Base-by-base conservation (phyloP, 1,140 invertebrate genomes). In the Diorhabda elongata region DNA sequence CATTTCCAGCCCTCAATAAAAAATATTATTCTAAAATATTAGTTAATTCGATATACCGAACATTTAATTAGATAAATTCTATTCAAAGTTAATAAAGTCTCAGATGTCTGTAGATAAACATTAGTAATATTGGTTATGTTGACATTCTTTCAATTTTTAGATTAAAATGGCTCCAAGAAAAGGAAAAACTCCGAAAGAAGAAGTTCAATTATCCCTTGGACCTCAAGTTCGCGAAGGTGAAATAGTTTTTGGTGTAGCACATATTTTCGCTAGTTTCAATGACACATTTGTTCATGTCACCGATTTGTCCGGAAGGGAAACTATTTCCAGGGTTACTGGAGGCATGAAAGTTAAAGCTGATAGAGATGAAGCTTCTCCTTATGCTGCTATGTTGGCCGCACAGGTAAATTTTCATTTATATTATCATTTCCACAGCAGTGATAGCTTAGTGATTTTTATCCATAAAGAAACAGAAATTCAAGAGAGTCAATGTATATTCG, bases 291-390 rank as follows among this genome's bases (percentile, higher is more conserved):
- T 99, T 5, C 98, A 99, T 85, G 96, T 99, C 52, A 99, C 98
- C 3, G 98, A 99, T 87, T 86, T 99, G 74, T 99, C 98, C 70
- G 98, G 98, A 74, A 91, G 96, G 78, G 97, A 99, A 93, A 99
- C 98, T 3, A 99, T 99, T 79, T 93, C 94, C 68, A 88, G 97
- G 79, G 94, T 99, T 45, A 99, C 98, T 78, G 98, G 98, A 82
- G 98, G 98, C 69, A 99, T 99, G 98, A 99, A 99, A 86, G 98
- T 99, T 0, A 99, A 99, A 84, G 98, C 98, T 78, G 98, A 99
- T 86, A 90, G 98, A 87, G 98, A 99, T 86, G 98, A 99, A 85
- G 95, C 97, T 76, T 99, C 97, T 44, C 98, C 98, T 9, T 99
- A 99, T 80, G 98, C 98, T 81, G 98, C 98, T 91, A 99, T 99